Evolutionary conservation across 2,888 invertebrate genomes (phyloP).

Genomic region (Helobdella robusta): DNA sequence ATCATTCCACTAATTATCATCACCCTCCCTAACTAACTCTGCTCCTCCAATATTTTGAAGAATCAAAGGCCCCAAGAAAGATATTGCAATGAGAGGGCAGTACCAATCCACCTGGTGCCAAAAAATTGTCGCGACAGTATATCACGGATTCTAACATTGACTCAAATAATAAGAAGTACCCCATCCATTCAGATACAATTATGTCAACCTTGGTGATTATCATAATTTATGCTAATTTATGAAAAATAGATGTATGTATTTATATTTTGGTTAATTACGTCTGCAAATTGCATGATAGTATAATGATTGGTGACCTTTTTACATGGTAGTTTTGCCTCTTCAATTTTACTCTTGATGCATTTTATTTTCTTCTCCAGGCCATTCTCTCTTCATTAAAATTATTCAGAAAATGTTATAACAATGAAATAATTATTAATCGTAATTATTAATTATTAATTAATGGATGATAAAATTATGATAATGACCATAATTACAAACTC

Average conservation of each 20-base stretch:
- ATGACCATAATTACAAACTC: no score
- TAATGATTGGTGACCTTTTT: conserved; percentile 29
- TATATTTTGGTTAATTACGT: no score
- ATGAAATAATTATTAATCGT: no score
- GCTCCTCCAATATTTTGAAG: neutral
- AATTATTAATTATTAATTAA: no score
- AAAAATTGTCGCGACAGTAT: conserved; percentile 62
- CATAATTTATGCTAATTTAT: neutral
- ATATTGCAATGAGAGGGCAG: conserved; percentile 35
- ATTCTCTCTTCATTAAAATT: conserved; percentile 56
- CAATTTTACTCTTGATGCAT: conserved; percentile 73
- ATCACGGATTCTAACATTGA: conserved; percentile 91
- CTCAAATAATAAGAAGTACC: conserved; percentile 88
- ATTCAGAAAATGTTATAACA: neutral
- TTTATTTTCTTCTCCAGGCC: conserved; percentile 63
- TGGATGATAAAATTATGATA: no score
- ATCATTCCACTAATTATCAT: no score
- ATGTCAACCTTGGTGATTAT: conserved; percentile 58
- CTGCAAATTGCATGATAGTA: no score
- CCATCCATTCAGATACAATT: conserved; percentile 97
- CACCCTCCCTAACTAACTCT: no score
- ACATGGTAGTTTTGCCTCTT: conserved; percentile 66
- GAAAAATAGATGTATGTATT: neutral
- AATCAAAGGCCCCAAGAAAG: conserved; percentile 29
- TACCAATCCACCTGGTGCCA: conserved; percentile 60